phyloP scores from a whole-genome alignment of 2,113 vertebrate species.

The Mola mola region DNA sequence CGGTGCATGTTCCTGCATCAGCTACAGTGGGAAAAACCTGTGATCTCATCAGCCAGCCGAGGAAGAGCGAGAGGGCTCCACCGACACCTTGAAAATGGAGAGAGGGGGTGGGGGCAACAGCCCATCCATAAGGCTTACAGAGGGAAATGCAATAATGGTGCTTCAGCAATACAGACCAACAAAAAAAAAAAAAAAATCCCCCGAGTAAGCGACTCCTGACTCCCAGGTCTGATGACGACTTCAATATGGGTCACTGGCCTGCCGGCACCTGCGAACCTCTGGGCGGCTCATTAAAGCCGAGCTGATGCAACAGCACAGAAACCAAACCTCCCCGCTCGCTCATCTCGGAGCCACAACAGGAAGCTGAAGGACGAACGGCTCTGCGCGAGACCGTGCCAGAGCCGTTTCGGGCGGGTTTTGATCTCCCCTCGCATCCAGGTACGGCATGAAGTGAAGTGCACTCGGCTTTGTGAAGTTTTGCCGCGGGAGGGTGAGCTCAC shows the following conservation, averaged over 20 bases:
- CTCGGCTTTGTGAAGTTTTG: too few relatives aligned
- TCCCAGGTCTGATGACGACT: slow-evolving; percentile 58
- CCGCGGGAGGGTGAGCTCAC: slow-evolving; percentile 10
- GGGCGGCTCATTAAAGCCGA: slow-evolving; percentile 45
- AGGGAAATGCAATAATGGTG: slow-evolving; percentile 68
- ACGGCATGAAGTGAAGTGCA: too few relatives aligned
- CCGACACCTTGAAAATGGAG: slow-evolving; percentile 16
- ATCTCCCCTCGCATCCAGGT: too few relatives aligned
- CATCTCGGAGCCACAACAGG: background rate
- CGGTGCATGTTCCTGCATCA: slow-evolving; percentile 27
- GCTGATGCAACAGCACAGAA: slow-evolving; percentile 66
- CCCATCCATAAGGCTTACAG: slow-evolving; percentile 55
- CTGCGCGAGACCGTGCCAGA: too few relatives aligned
- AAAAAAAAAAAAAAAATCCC: slow-evolving; percentile 32
- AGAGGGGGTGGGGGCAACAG: background rate
- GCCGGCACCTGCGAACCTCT: slow-evolving; percentile 29
- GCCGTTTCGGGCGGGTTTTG: too few relatives aligned
- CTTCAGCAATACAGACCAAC: slow-evolving; percentile 62
- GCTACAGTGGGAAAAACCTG: slow-evolving; percentile 35
- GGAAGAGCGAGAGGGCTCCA: background rate
- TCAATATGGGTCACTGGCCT: slow-evolving; percentile 41
- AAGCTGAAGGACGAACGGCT: background rate
- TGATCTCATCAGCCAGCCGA: slow-evolving; percentile 28
- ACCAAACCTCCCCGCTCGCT: slow-evolving; percentile 39
- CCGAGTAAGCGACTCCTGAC: slow-evolving; percentile 62